A percentile compares a stretch with the other conserved stretches of the same genome.
Evolutionary conservation across 1,140 invertebrate genomes (phyloP).

Genomic region (Heliothis subflexa): DNA sequence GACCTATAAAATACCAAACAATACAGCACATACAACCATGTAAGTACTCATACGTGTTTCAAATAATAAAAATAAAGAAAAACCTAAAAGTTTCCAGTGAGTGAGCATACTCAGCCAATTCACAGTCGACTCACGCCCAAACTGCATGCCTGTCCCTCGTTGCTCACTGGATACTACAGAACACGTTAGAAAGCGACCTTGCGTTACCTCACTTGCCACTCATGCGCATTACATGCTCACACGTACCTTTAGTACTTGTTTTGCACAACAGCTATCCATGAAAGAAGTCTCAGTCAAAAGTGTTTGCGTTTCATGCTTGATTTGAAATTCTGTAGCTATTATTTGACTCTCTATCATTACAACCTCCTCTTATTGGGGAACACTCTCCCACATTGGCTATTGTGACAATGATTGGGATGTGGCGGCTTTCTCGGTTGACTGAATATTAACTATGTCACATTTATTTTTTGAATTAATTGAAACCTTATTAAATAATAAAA

Average conservation of each 20-base stretch:
- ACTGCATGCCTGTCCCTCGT: slow-evolving; percentile 25
- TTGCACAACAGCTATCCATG: neutral
- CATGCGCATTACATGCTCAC: slow-evolving; percentile 7
- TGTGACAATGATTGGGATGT: no score
- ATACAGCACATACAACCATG: neutral
- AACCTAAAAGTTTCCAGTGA: neutral
- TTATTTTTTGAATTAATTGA: no score
- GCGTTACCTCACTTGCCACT: slow-evolving; percentile 47
- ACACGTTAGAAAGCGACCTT: slow-evolving; percentile 58
- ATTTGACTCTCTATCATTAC: no score
- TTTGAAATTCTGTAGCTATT: no score
- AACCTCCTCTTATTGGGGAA: no score
- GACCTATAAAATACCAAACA: slow-evolving; percentile 19
- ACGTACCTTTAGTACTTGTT: slow-evolving; percentile 2
- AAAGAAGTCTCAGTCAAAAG: neutral
- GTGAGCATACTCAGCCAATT: slow-evolving; percentile 29
- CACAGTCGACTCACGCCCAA: slow-evolving; percentile 26
- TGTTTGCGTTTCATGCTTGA: no score
- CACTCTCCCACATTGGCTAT: no score
- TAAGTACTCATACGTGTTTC: neutral
- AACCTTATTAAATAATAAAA: no score
- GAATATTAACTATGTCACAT: no score
- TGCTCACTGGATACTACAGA: slow-evolving; percentile 38
- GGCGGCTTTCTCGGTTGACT: no score
- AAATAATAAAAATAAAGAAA: slow-evolving; percentile 29